A percentile compares a stretch with the other conserved stretches of the same genome.
Evolutionary conservation across 2,797 vertebrate genomes (phyloP).

Genomic region (Hylomyscus alleni): DNA sequence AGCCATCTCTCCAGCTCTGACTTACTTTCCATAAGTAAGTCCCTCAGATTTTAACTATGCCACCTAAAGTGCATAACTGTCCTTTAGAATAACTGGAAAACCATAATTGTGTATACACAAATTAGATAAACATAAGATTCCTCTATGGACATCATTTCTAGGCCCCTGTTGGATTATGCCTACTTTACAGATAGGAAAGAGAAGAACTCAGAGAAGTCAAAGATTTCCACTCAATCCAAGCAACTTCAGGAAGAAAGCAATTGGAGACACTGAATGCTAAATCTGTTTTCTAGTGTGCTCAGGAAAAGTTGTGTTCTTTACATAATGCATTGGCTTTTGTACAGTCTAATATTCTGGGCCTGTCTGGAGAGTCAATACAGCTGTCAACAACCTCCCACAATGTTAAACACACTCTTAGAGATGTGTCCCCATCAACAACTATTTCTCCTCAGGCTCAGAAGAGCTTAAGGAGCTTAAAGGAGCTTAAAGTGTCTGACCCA

Average conservation of each 20-base stretch:
- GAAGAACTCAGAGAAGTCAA: neutral
- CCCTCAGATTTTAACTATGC: neutral
- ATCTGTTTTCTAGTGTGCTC: neutral
- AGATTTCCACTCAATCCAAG: neutral
- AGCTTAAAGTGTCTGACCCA: conserved; percentile 67
- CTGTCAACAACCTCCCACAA: conserved; percentile 40
- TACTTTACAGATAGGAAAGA: conserved; percentile 1
- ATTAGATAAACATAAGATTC: neutral
- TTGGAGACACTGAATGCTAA: neutral
- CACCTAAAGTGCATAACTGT: neutral
- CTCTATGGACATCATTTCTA: neutral
- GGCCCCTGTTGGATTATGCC: neutral
- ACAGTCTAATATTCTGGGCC: conserved; percentile 32
- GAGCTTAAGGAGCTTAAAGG: conserved; percentile 67
- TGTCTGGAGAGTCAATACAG: conserved; percentile 17
- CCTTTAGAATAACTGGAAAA: conserved; percentile 9
- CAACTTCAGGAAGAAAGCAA: neutral
- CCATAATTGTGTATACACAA: neutral
- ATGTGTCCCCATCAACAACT: conserved; percentile 10
- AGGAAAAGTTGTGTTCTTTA: neutral
- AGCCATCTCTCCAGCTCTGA: neutral
- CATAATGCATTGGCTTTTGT: conserved; percentile 3
- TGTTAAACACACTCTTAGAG: conserved; percentile 49
- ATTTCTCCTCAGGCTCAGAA: conserved; percentile 67
- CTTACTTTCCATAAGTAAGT: neutral